Percentiles rank a stretch among this genome's conserved stretches.
Conservation (phyloP, 2,888 invertebrate genomes). For the Nemoura dubitans region DNA sequence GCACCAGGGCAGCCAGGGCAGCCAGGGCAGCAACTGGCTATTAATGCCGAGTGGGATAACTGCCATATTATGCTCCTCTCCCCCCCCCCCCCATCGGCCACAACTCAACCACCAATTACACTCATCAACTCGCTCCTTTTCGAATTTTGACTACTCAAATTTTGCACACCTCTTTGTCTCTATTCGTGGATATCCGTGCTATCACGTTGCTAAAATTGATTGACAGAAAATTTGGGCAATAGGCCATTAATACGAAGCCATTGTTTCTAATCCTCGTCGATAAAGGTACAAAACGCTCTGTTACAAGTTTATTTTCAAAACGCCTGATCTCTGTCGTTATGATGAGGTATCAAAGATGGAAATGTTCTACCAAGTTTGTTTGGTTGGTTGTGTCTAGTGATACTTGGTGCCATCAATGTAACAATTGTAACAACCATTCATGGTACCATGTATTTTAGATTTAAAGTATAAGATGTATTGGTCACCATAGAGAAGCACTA, state of each 20-base stretch:
- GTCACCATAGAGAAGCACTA: too few relatives aligned
- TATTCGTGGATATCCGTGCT: neutral
- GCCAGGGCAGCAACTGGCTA: neutral
- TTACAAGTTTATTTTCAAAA: neutral
- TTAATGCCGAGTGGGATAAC: neutral
- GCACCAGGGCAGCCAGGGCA: too few relatives aligned
- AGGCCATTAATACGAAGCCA: neutral
- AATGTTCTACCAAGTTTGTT: neutral
- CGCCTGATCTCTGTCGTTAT: neutral
- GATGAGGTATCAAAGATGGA: neutral
- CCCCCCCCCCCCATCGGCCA: neutral
- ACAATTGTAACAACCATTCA: neutral
- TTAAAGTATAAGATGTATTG: neutral
- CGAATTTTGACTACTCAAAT: neutral
- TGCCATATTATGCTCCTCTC: neutral
- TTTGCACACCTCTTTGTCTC: neutral
- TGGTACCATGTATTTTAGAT: neutral
- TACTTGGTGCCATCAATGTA: neutral
- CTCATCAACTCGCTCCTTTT: neutral
- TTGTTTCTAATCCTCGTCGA: too few relatives aligned
- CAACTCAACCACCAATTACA: too few relatives aligned
- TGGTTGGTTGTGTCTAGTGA: neutral
- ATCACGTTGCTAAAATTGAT: neutral
- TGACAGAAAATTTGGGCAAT: neutral
- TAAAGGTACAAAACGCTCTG: neutral